Conservation (phyloP, 2,113 vertebrate genomes). For the Propithecus coquereli region DNA sequence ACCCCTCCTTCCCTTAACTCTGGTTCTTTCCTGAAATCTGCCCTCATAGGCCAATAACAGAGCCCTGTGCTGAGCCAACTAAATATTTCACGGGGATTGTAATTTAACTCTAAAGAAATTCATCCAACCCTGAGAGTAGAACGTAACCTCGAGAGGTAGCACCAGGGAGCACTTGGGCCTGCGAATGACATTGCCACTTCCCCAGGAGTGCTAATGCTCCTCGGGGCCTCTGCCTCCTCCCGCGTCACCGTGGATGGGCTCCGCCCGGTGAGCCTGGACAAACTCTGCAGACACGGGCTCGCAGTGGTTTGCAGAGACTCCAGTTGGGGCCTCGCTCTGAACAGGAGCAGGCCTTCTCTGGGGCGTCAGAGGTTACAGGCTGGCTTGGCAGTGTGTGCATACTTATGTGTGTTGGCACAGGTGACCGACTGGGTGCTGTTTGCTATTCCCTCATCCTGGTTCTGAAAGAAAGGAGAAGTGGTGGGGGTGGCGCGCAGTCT, state of each 20-base stretch:
- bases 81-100: constrained; percentile 66
- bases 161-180: not conserved
- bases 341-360: not conserved
- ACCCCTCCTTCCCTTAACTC: not conserved
- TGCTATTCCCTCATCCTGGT: not conserved
- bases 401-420: not conserved
- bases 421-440: not conserved
- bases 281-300: not conserved
- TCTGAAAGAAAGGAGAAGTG: not conserved
- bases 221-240: not conserved
- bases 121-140: constrained; percentile 28
- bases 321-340: not conserved
- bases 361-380: no score
- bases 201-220: not conserved
- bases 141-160: constrained; percentile 49
- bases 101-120: constrained; percentile 64
- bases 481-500: not conserved
- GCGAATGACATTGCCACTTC: not conserved
- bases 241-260: no score
- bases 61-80: constrained; percentile 38
- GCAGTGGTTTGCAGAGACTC: not conserved
- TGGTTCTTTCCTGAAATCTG: not conserved
- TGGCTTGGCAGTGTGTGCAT: not conserved
- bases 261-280: not conserved
- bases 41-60: not conserved